Evolutionary conservation across 2,113 vertebrate species (phyloP).

Genomic region (Centropristis striata): DNA sequence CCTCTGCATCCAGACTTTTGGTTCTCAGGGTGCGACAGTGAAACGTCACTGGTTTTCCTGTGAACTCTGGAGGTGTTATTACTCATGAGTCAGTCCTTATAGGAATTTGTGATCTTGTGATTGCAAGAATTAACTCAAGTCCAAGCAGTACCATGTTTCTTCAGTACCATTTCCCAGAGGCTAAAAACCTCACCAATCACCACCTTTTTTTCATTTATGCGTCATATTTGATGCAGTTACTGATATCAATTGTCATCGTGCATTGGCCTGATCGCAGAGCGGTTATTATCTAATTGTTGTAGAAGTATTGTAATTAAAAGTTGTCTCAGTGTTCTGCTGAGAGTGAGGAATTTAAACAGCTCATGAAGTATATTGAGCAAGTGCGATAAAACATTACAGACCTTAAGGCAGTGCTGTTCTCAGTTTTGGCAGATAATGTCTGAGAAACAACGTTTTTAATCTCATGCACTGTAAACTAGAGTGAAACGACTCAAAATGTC

Average conservation of each 20-base stretch:
- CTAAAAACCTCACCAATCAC: too few species aligned
- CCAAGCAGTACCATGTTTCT: background rate
- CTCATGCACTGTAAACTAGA: background rate
- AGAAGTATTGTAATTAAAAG: too few species aligned
- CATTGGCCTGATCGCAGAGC: background rate
- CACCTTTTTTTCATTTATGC: too few species aligned
- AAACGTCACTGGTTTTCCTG: background rate
- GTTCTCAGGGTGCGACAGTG: too few species aligned
- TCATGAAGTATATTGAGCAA: background rate
- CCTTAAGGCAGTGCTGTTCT: background rate
- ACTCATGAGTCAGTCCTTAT: background rate
- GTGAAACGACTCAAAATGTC: background rate
- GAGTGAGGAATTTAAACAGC: background rate
- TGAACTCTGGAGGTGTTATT: background rate
- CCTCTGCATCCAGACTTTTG: background rate
- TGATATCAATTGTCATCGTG: background rate
- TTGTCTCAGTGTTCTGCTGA: background rate
- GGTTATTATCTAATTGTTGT: background rate
- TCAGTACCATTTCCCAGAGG: background rate
- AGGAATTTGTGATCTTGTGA: background rate
- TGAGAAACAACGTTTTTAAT: background rate
- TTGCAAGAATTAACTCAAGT: background rate
- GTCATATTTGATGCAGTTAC: background rate
- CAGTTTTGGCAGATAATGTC: background rate
- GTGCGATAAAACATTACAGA: slow-evolving; percentile 1